These are phyloP conservation scores for Tyria jacobaeae DNA, from an alignment of 2,888 invertebrate species.

Conservation along the genomic window DNA sequence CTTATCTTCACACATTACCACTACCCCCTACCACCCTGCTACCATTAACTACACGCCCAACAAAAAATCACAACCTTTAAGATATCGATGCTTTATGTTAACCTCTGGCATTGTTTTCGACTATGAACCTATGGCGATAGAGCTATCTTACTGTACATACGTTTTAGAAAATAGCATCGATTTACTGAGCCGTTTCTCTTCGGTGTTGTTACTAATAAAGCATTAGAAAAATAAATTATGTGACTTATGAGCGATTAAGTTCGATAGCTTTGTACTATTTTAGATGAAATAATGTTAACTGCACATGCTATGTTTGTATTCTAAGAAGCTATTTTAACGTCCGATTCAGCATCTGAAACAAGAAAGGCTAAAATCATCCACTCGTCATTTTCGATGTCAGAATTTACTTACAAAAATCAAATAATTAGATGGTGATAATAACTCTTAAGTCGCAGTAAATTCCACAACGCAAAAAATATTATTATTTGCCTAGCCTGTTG, in stretches of 20 bases:
- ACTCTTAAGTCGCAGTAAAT: too few species aligned
- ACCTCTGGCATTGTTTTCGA: slow-evolving; percentile 79
- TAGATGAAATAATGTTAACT: slow-evolving; percentile 47
- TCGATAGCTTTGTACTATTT: slow-evolving; percentile 80
- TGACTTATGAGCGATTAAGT: slow-evolving; percentile 66
- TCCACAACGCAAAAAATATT: too few species aligned
- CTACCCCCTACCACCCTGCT: slow-evolving; percentile 56
- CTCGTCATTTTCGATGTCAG: neutral
- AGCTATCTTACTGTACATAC: slow-evolving; percentile 71
- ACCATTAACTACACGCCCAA: slow-evolving; percentile 71
- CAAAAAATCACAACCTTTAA: slow-evolving; percentile 74
- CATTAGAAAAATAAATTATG: slow-evolving; percentile 54
- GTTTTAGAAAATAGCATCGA: slow-evolving; percentile 70
- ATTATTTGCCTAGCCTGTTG: too few species aligned
- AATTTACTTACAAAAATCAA: too few species aligned
- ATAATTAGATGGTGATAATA: too few species aligned
- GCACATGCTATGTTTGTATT: slow-evolving; percentile 67
- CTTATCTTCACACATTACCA: slow-evolving; percentile 82
- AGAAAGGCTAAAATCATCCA: slow-evolving; percentile 36
- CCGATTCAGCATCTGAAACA: slow-evolving; percentile 84
- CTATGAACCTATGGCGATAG: slow-evolving; percentile 75
- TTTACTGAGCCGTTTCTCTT: slow-evolving; percentile 52
- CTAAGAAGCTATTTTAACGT: slow-evolving; percentile 71
- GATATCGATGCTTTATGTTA: slow-evolving; percentile 83
- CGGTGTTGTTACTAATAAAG: slow-evolving; percentile 24